phyloP scores from a whole-genome alignment of 2,113 vertebrate genomes.

The Coregonus clupeaformis region DNA sequence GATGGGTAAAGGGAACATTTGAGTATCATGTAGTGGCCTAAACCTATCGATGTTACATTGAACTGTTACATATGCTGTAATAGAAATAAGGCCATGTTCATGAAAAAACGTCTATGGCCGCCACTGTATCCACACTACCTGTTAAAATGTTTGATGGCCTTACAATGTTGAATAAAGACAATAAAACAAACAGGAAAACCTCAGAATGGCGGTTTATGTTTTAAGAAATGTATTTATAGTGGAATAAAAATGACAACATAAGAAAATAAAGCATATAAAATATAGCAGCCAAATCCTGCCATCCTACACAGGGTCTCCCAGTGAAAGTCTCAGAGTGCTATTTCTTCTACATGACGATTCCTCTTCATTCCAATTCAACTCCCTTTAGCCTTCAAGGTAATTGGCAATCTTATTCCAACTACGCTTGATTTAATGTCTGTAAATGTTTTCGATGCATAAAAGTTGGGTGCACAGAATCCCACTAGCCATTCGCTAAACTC shows the following conservation, averaged over 20 bases:
- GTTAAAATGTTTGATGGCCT: slow-evolving; percentile 5
- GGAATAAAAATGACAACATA: slow-evolving; percentile 64
- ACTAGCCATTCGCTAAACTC: slow-evolving; percentile 18
- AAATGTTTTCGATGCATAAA: slow-evolving; percentile 56
- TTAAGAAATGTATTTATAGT: slow-evolving; percentile 59
- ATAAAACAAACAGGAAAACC: slow-evolving; percentile 34
- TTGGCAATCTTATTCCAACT: slow-evolving; percentile 61
- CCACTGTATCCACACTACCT: background rate
- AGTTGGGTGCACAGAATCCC: slow-evolving; percentile 47
- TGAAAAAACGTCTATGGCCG: background rate
- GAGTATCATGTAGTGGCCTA: no score
- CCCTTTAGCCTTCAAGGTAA: slow-evolving; percentile 55
- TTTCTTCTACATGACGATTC: slow-evolving; percentile 42
- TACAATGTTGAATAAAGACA: slow-evolving; percentile 14
- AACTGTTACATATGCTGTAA: no score
- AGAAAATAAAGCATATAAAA: slow-evolving; percentile 64
- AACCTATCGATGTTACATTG: no score
- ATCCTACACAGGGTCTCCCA: slow-evolving; percentile 23
- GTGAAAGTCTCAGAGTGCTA: slow-evolving; percentile 35
- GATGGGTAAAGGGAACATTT: no score
- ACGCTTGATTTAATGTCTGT: slow-evolving; percentile 58
- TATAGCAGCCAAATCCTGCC: slow-evolving; percentile 52
- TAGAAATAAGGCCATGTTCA: no score
- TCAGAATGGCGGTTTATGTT: slow-evolving; percentile 29
- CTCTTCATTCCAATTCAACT: slow-evolving; percentile 57